phyloP scores from a whole-genome alignment of 2,113 vertebrate genomes.

The Dermatemys mawii region DNA sequence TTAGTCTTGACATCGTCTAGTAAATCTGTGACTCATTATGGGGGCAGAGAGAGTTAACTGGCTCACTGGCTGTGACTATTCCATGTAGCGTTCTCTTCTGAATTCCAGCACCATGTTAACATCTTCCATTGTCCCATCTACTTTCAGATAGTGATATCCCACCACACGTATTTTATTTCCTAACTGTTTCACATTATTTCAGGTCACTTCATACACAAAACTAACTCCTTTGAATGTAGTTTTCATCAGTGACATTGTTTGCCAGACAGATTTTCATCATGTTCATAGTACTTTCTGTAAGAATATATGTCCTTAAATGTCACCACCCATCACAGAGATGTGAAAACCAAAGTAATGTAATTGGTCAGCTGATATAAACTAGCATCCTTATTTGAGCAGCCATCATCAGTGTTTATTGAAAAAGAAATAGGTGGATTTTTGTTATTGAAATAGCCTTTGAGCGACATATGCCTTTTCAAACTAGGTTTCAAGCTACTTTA shows the following conservation, averaged over 20 bases:
- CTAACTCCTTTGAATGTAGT: background rate
- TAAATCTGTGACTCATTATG: background rate
- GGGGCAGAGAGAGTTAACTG: background rate
- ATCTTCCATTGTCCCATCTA: background rate
- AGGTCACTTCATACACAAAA: background rate
- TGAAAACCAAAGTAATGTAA: background rate
- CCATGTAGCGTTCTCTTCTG: background rate
- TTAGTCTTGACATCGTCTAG: background rate
- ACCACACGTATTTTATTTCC: background rate
- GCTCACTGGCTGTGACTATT: background rate
- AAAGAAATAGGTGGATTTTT: too few species aligned
- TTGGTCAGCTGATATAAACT: background rate
- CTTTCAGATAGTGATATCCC: background rate
- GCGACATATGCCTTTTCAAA: background rate
- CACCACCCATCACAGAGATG: background rate
- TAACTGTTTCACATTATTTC: background rate
- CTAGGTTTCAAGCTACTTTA: background rate
- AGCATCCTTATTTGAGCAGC: too few species aligned
- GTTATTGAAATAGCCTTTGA: too few species aligned
- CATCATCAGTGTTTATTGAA: too few species aligned
- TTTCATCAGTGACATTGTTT: background rate
- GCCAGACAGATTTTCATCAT: background rate
- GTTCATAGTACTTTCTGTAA: background rate
- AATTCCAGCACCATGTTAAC: background rate
- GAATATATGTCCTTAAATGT: conserved; percentile 39